Base-by-base conservation (phyloP, 2,888 invertebrate genomes). In the Oscheius sp. region DNA sequence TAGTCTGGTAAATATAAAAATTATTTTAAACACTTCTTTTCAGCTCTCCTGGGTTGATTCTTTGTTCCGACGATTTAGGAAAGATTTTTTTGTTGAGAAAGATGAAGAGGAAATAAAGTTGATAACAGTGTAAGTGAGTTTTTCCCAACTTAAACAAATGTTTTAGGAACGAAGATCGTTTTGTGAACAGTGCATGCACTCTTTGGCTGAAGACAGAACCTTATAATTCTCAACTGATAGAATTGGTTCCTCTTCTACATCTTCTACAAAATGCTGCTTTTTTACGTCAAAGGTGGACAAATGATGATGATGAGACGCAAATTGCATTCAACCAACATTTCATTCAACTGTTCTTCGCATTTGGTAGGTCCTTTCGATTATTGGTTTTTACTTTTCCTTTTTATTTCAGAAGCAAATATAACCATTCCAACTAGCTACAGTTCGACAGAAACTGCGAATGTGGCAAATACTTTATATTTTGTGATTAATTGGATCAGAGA, bases 221-320 rank as follows among this genome's bases (percentile, higher is more conserved):
- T n/a, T 41, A 59, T 30, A n/a, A n/a, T n/a, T 32, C 54, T 1
- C 26, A 65, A 41, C 47, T 71, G 9, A 38, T 68, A n/a, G 71
- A 71, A 67, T 30, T 71, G 1, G 71, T 71, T 5, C 71, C 71
- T 26, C 50, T 64, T 8, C 68, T 71, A 28, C 22, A 54, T 32
- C 32, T 71, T 22, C 61, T 71, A 2, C 59, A 64, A 67, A 76
- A 74, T 32, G 49, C 73, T 2, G 61, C 63, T 8, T 56, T 74
- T n/a, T 26, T 76, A 17, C 67, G 62, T 20, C 66, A 64, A 54
- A 36, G 70, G 14, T 78, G 75, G 78, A 57, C 45, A n/a, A 50
- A 45, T 17, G 71, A 72, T 30, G 72, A 77, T 30, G 66, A 71
- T 30, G 77, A 73, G 2, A 56, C 68, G 14, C 69, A 69, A 45